Percentiles rank a stretch among this genome's conserved stretches.
Evolutionary conservation across 2,888 invertebrate species (phyloP).

Genomic region (Strigamia transsilvanica): DNA sequence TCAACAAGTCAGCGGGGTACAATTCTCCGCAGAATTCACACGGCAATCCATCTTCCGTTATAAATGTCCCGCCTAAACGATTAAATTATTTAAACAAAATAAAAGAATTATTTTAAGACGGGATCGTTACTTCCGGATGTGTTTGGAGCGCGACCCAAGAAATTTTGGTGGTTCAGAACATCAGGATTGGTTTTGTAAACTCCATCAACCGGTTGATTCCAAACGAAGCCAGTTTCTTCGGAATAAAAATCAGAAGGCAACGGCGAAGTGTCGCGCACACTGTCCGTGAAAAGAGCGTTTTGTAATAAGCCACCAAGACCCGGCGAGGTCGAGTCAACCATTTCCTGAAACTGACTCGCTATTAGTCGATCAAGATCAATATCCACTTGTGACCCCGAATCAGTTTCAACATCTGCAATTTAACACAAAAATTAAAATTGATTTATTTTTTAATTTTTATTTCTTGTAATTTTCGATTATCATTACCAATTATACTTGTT

Average conservation of each 20-base stretch:
- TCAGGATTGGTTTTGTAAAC: too few species aligned
- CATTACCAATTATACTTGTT: not conserved
- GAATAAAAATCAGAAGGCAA: too few species aligned
- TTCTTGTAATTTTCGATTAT: not conserved
- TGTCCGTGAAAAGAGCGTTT: too few species aligned
- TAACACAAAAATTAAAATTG: not conserved
- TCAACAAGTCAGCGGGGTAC: not conserved
- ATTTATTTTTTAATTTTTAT: not conserved
- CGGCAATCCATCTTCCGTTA: conserved; percentile 3
- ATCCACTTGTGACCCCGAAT: not conserved
- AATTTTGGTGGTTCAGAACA: too few species aligned
- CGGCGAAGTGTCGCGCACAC: too few species aligned
- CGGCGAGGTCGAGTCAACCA: not conserved
- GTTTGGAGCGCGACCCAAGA: not conserved
- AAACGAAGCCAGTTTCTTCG: too few species aligned
- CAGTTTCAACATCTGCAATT: not conserved
- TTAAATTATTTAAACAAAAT: too few species aligned
- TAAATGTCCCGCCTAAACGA: not conserved
- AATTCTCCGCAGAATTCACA: conserved; percentile 53
- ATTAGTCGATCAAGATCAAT: not conserved
- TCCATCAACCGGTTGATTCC: too few species aligned
- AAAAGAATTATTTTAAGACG: too few species aligned
- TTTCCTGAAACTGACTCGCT: not conserved
- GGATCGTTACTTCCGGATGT: not conserved
- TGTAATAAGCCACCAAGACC: not conserved